Evolutionary conservation across 2,113 vertebrate genomes (phyloP).

Genomic region (Bungarus multicinctus): DNA sequence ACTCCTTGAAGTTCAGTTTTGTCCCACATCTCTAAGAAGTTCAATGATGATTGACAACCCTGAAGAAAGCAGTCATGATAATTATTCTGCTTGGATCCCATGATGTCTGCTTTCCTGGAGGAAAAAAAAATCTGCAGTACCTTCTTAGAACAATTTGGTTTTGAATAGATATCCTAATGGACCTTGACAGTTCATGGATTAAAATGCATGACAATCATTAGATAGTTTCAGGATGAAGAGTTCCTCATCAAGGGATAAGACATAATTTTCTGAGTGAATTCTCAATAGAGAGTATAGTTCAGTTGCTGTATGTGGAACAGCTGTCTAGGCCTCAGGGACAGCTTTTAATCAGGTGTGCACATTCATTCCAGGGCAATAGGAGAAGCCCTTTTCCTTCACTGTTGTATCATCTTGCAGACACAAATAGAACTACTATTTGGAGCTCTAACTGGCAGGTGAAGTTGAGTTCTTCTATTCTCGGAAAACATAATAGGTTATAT

Average conservation of each 20-base stretch:
- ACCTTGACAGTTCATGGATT: accelerated
- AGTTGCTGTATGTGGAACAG: not conserved
- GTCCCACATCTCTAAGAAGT: slow-evolving; percentile 35
- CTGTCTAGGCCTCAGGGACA: not conserved
- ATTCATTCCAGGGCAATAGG: not conserved
- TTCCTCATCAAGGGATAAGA: not conserved
- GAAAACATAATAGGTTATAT: not conserved
- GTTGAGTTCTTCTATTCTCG: not conserved
- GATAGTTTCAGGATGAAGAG: not conserved
- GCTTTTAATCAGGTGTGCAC: not conserved
- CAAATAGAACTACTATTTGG: not conserved
- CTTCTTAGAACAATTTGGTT: not conserved
- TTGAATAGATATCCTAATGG: not conserved
- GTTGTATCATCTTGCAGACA: not conserved
- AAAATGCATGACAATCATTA: slow-evolving; percentile 14
- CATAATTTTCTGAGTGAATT: not conserved
- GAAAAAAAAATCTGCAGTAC: not conserved
- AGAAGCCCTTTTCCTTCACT: not conserved
- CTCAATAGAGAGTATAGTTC: not conserved
- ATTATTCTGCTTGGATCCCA: not conserved
- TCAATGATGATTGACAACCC: slow-evolving; percentile 44
- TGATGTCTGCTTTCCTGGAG: slow-evolving; percentile 5
- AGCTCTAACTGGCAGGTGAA: too few species aligned
- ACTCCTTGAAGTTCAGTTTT: slow-evolving; percentile 48
- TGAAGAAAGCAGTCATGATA: slow-evolving; percentile 32